A percentile compares a stretch with the other conserved stretches of the same genome.
phyloP scores from a whole-genome alignment of 2,113 vertebrate genomes.

The Phalacrocorax carbo region DNA sequence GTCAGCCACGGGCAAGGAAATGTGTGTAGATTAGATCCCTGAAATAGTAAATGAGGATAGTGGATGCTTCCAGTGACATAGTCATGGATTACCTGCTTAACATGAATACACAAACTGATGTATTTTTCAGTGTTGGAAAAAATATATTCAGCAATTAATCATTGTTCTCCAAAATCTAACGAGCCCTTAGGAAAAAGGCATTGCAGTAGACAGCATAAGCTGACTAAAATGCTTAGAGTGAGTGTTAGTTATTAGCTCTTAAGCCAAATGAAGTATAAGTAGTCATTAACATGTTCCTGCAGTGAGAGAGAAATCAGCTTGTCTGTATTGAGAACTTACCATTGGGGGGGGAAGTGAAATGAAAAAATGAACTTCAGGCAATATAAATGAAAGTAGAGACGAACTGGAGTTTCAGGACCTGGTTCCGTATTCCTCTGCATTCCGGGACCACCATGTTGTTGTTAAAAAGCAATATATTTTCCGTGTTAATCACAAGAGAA shows the following conservation, averaged over 20 bases:
- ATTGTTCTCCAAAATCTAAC: slow-evolving; percentile 23
- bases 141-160: background rate
- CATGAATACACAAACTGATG: background rate
- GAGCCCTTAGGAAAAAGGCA: background rate
- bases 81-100: background rate
- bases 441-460: background rate
- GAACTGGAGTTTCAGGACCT: background rate
- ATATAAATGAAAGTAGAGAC: background rate
- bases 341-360: background rate
- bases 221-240: background rate
- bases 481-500: background rate
- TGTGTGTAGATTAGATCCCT: background rate
- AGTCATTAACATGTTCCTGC: background rate
- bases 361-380: background rate
- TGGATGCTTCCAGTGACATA: background rate
- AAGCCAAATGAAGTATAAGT: slow-evolving; percentile 11
- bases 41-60: background rate
- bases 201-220: background rate
- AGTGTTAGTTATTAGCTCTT: background rate
- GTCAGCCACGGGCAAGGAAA: background rate
- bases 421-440: background rate
- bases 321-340: background rate
- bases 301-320: background rate
- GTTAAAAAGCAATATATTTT: background rate
- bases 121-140: background rate